Base-by-base conservation (phyloP, 2,888 invertebrate genomes). In the Himalopsyche anomala region DNA sequence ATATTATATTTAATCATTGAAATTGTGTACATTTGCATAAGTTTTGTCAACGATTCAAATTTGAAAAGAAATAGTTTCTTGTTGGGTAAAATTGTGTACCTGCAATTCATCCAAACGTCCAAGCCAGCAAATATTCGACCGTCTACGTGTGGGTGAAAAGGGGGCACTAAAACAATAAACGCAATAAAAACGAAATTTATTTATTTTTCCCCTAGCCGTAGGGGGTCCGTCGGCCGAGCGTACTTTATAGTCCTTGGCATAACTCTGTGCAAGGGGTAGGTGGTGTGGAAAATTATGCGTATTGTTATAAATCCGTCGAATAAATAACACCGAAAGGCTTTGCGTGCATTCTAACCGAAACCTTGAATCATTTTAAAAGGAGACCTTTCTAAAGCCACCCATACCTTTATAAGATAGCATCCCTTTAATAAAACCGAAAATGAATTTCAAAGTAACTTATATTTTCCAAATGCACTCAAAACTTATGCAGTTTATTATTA, bases 151-250 rank as follows among this genome's bases (percentile, higher is more conserved):
- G 83, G 84, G 84, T 36, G 79, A 82, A 84, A 79, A 81, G 55
- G 56, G 79, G 81, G 74, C 82, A 84, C 84, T 84, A 84, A 87
- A 87, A 87, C 87, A 86, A 87, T 87, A 86, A 87, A 86, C 69
- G 87, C 83, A 85, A 86, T 87, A 87, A 87, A 87, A 86, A 51
- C 74, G 38, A 84, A 85, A 87, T 87, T 86, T 87, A 87, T 87
- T 86, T 84, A 80, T 83, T 45, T 45, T 74, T 45, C 83, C 85
- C 83, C 42, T 62, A 62, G 62, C 62, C 62, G 62, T 62, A 28
- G 62, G 62, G 62, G 62, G 62, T 28, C 62, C 62, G 62, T 62
- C 62, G 8, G 62, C 62, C 62, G 19, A 28, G 62, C 62, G 62
- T 62, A 62, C 62, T 62, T 62, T 62, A 62, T 62, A 62, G 62